These are phyloP conservation scores for Lasioglossum leucozonium DNA, from an alignment of 2,888 invertebrate species.

Conservation along the genomic window DNA sequence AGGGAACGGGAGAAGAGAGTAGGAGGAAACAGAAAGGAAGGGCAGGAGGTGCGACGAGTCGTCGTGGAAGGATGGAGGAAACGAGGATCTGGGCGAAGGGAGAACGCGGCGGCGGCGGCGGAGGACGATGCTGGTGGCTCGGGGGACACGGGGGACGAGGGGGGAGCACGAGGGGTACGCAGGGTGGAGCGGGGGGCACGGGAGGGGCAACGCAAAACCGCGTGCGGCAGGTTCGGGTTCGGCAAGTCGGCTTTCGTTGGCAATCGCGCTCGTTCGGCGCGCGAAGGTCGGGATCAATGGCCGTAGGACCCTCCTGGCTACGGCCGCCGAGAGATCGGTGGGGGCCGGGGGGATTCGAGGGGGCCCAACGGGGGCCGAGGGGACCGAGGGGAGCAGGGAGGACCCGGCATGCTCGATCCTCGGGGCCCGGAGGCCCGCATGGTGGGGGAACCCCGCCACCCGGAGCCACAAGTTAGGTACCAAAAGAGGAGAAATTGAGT, in stretches of 20 bases:
- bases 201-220: slow-evolving; percentile 64
- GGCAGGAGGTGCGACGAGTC: slow-evolving; percentile 61
- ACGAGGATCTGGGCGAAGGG: slow-evolving; percentile 57
- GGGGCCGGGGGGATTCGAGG: slow-evolving; percentile 43
- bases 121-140: slow-evolving; percentile 5
- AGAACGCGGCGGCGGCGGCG: slow-evolving; percentile 34
- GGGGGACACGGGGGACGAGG: not conserved
- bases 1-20: slow-evolving; percentile 31
- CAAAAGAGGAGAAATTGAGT: slow-evolving; percentile 77
- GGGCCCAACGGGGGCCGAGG: slow-evolving; percentile 62
- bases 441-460: slow-evolving; percentile 63
- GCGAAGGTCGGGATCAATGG: slow-evolving; percentile 85
- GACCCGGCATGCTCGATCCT: slow-evolving; percentile 65
- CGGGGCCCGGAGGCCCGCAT: slow-evolving; percentile 55
- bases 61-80: slow-evolving; percentile 66
- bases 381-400: slow-evolving; percentile 48
- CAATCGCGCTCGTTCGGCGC: slow-evolving; percentile 84
- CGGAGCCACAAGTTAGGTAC: slow-evolving; percentile 74
- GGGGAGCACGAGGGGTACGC: not conserved
- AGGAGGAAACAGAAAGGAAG: slow-evolving; percentile 64
- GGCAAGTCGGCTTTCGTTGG: slow-evolving; percentile 82
- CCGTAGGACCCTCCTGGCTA: slow-evolving; percentile 82
- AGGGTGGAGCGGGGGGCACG: slow-evolving; percentile 20
- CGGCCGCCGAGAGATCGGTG: slow-evolving; percentile 39
- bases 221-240: slow-evolving; percentile 83